These are phyloP conservation scores for Pocillopora meandrina DNA, from an alignment of 92 coral and sea anemone species.

Conservation along the genomic window DNA sequence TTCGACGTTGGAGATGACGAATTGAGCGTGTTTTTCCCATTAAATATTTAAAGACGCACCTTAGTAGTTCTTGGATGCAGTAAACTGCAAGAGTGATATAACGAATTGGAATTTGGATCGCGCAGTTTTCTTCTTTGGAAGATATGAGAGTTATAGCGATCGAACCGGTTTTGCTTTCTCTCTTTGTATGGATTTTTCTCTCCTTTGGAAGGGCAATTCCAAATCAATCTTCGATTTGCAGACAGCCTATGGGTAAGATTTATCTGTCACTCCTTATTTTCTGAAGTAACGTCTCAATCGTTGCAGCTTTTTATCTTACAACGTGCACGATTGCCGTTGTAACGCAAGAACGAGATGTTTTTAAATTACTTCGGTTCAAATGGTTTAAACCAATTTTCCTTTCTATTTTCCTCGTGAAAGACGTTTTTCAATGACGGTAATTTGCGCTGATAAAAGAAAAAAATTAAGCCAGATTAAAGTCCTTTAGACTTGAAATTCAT, in stretches of 20 bases:
- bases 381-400: too few relatives aligned
- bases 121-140: neutral
- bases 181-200: conserved; percentile 2
- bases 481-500: too few relatives aligned
- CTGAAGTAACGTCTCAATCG: neutral
- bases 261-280: neutral
- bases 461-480: too few relatives aligned
- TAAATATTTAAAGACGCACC: conserved; percentile 44
- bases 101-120: neutral
- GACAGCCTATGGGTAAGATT: neutral
- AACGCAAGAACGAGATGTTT: too few relatives aligned
- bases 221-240: neutral
- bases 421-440: too few relatives aligned
- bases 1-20: neutral
- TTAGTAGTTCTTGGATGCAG: conserved; percentile 11
- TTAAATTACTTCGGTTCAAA: too few relatives aligned
- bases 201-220: neutral
- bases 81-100: neutral
- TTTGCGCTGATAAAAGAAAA: too few relatives aligned
- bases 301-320: too few relatives aligned
- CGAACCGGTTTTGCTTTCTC: neutral
- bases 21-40: conserved; percentile 22
- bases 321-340: too few relatives aligned
- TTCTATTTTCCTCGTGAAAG: too few relatives aligned
- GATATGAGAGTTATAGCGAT: neutral